Evolutionary conservation across 2,888 invertebrate species (phyloP), one percentile per base, ranked within the genome.

Genomic region (Villa cingulata): DNA sequence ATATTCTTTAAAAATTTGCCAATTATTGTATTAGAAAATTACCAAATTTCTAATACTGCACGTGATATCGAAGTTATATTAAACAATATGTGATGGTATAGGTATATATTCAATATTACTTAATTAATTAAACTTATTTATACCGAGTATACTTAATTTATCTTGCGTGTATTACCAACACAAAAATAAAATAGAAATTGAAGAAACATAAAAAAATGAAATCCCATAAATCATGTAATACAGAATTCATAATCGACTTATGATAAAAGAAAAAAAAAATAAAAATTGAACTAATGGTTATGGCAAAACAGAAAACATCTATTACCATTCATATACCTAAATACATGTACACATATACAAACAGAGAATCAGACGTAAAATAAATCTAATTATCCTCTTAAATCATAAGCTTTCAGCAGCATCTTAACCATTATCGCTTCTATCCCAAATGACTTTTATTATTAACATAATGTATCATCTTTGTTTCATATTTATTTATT

Each of bases 381-480:
- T 37, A 32, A 48, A 48, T 44, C 48, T 48, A 48, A 50, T 50
- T 50, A 48, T 50, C 50, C 48, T 48, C 45, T 45, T 45, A 45
- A 45, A 40, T 42, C 50, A 45, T 41, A 42, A 43, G 42, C 49
- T 43, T 39, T 43, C 41, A 45, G 16, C 48, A 45, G 29, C 29
- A 32, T 32, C 29, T 40, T 40, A 48, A 37, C 48, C 48, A 48
- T 48, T 48, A 48, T 48, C 48, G 40, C 48, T 40, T 40, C 44
- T 43, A 41, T 48, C 37, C 41, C 41, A 41, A 18, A 41, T 37
- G 45, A 46, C 45, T 51, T 51, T 51, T 51, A 51, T n/a, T n/a
- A n/a, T 51, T 48, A 48, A 51, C 48, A 51, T 51, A 51, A 48
- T 48, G 48, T 48, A 48, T 51, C 51, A 44, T 48, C n/a, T n/a